Evolutionary conservation across 1,140 invertebrate genomes (phyloP).

Genomic region (Drosophila oshimai): DNA sequence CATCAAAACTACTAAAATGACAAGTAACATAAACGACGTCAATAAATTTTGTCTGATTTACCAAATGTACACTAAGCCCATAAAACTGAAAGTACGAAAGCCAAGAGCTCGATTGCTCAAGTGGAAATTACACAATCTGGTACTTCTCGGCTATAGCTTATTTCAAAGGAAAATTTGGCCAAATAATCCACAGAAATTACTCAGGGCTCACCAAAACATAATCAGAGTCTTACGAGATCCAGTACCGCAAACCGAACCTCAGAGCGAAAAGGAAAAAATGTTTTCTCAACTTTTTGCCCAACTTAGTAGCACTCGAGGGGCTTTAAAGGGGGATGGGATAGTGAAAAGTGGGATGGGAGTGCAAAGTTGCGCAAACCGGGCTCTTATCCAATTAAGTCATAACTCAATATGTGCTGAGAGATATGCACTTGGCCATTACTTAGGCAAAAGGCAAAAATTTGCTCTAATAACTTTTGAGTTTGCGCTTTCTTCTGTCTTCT

Average conservation of each 20-base stretch:
- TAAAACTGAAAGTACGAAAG: background rate
- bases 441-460: constrained; percentile 72
- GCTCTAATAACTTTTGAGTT: constrained; percentile 74
- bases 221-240: constrained; percentile 12
- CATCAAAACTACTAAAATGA: too few relatives aligned
- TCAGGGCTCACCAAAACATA: background rate
- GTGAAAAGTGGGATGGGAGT: background rate
- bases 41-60: background rate
- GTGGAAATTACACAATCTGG: background rate
- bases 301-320: constrained; percentile 7
- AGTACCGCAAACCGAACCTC: background rate
- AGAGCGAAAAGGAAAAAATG: constrained; percentile 5
- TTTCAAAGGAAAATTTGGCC: background rate
- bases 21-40: too few relatives aligned
- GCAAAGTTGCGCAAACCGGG: constrained; percentile 40
- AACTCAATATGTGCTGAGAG: constrained; percentile 78
- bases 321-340: background rate
- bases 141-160: too few relatives aligned
- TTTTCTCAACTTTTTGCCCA: constrained; percentile 14
- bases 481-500: constrained; percentile 57
- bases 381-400: constrained; percentile 80
- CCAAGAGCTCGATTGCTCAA: too few relatives aligned
- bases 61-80: background rate
- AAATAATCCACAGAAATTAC: background rate
- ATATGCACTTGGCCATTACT: constrained; percentile 77